Base-by-base conservation (phyloP, 1,140 invertebrate genomes). In the Calosoma granatense region DNA sequence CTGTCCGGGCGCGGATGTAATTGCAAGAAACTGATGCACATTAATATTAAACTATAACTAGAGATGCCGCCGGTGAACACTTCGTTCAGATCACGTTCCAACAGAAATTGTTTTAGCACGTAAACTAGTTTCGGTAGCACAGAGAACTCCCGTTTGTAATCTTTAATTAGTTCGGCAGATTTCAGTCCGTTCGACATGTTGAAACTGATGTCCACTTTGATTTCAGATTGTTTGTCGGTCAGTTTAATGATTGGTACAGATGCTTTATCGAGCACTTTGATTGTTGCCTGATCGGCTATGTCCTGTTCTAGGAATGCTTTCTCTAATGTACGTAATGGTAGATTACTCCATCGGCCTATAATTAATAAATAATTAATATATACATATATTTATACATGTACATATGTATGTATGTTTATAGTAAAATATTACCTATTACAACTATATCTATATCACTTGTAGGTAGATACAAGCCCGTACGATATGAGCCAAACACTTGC, bases 31-130 rank as follows among this genome's bases (percentile, higher is more conserved):
- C 92, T 96, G 73, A 99, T 93, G 66, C 92, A 93, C 88, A 99
- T 94, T 56, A 99, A 83, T 72, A 98, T 97, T 61, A 99, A 83
- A 70, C 94, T 94, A 75, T 99, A 99, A 36, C 95, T 98, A 61
- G 94, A 95, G 66, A 99, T 97, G 70, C 97, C 97, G 63, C 97
- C 95, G 53, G 94, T 97, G 76, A 97, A 99, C 51, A 98, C 96
- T 83, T 98, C 95, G 77, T 98, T 98, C 64, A 99, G 82, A 79
- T 97, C 93, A 73, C 95, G 83, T 76, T 98, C 91, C 53, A 97
- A 78, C 56, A 98, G 82, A 78, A 97, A 98, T 77, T 98, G 94
- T 77, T 99, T 99, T 60, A 99, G 79, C 54, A 98, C 94, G 74
- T 98, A 86, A 60, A 98, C 94, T 64, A 98, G 79, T 68, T 95